phyloP scores from a whole-genome alignment of 2,888 invertebrate species.

The Heliconius ethilla region DNA sequence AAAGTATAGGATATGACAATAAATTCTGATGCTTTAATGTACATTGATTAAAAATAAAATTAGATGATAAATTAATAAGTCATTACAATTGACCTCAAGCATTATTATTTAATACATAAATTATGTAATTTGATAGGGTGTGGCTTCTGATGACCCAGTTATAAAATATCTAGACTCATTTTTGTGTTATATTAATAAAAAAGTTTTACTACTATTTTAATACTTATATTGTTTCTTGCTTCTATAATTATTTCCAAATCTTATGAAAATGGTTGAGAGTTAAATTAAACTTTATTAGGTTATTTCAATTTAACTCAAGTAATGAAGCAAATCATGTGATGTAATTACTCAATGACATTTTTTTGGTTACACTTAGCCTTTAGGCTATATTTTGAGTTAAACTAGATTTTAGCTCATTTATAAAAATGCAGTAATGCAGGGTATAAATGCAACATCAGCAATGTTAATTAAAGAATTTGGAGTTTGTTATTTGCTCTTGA shows the following conservation, averaged over 20 bases:
- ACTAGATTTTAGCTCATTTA: background rate
- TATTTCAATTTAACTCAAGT: background rate
- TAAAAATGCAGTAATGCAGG: background rate
- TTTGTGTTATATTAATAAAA: background rate
- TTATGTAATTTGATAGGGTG: constrained; percentile 29
- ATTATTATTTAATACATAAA: constrained; percentile 12
- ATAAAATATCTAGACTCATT: background rate
- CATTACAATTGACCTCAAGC: background rate
- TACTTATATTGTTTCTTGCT: background rate
- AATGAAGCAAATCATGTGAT: constrained; percentile 21
- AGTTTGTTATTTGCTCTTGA: background rate
- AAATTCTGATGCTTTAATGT: background rate
- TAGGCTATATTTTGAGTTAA: background rate
- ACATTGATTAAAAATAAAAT: constrained; percentile 2
- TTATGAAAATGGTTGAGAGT: background rate
- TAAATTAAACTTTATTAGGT: background rate
- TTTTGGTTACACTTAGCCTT: background rate
- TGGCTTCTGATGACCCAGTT: constrained; percentile 23
- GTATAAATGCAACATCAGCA: background rate
- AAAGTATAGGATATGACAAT: background rate
- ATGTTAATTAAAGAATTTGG: background rate
- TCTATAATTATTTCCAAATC: background rate
- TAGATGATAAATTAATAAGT: background rate
- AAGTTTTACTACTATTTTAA: background rate
- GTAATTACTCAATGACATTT: constrained; percentile 21